These are phyloP conservation scores for Amazona guildingii DNA, from an alignment of 2,113 vertebrate genomes.

Conservation along the genomic window DNA sequence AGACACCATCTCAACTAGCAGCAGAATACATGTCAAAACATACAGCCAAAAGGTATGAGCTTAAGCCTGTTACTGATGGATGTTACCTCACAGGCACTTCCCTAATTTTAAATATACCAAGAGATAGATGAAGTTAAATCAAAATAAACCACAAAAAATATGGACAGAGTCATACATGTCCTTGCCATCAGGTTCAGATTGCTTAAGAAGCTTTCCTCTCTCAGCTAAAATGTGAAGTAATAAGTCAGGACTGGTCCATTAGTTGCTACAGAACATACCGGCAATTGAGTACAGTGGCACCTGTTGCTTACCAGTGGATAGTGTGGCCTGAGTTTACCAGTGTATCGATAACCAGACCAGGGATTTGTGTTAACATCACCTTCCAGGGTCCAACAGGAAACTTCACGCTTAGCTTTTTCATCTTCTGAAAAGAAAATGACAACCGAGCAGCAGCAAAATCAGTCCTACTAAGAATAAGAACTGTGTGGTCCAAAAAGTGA, in stretches of 20 bases:
- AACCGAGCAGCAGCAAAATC: not conserved
- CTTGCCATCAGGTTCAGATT: not conserved
- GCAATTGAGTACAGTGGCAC: not conserved
- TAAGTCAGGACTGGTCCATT: not conserved
- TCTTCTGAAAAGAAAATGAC: slow-evolving; percentile 78
- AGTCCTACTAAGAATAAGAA: not conserved
- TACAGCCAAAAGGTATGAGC: not conserved
- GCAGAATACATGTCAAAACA: not conserved
- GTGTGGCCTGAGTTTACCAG: slow-evolving; percentile 91
- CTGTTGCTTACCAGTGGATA: slow-evolving; percentile 88
- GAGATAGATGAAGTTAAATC: not conserved
- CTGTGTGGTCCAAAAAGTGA: not conserved
- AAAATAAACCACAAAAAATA: not conserved
- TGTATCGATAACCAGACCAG: slow-evolving; percentile 95
- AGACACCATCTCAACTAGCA: not conserved
- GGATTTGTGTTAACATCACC: slow-evolving; percentile 93
- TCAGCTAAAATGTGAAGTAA: not conserved
- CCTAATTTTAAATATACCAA: not conserved
- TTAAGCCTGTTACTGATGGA: not conserved
- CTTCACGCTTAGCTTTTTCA: slow-evolving; percentile 87
- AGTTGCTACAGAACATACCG: not conserved
- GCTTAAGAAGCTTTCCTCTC: not conserved
- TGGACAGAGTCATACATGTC: not conserved
- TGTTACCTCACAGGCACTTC: not conserved
- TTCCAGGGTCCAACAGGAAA: slow-evolving; percentile 84